Percentiles rank a stretch among this genome's conserved stretches.
phyloP scores from a whole-genome alignment of 2,888 invertebrate genomes.

The Gryllus longicercus region DNA sequence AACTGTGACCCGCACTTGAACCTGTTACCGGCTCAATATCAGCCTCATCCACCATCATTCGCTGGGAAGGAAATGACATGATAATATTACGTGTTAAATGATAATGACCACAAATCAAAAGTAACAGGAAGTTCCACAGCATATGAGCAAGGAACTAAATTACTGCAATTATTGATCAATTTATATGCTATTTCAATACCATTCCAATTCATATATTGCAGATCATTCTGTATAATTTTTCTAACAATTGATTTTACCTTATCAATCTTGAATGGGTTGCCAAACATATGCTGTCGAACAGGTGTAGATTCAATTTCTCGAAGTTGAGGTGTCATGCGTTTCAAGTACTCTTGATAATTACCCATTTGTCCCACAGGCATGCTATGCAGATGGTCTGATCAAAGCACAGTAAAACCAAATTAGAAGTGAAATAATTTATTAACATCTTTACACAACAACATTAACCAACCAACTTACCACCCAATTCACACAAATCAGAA shows the following conservation, averaged over 20 bases:
- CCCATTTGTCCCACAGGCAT: conserved; percentile 98
- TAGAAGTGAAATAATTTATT: not conserved
- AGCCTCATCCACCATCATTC: conserved; percentile 95
- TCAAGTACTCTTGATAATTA: conserved; percentile 97
- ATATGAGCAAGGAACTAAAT: too few species aligned
- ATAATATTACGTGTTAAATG: not conserved
- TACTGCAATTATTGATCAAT: conserved; percentile 1
- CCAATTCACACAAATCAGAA: not conserved
- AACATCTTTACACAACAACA: not conserved
- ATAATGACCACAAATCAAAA: too few species aligned
- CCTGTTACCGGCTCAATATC: conserved; percentile 85
- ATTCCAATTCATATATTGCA: not conserved
- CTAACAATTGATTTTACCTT: conserved; percentile 58
- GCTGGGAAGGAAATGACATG: conserved; percentile 49
- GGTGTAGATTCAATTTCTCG: conserved; percentile 93
- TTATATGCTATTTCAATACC: not conserved
- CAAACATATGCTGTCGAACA: conserved; percentile 96
- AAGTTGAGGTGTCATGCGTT: conserved; percentile 86
- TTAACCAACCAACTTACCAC: not conserved
- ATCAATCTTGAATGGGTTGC: conserved; percentile 99
- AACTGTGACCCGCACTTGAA: conserved; percentile 42
- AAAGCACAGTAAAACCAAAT: not conserved
- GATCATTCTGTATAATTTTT: too few species aligned
- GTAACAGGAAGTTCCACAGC: too few species aligned
- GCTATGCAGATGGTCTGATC: conserved; percentile 82